Percentiles rank a stretch among this genome's conserved stretches.
Conservation (phyloP, 2,888 invertebrate genomes). For the Stenchaetothrips biformis region DNA sequence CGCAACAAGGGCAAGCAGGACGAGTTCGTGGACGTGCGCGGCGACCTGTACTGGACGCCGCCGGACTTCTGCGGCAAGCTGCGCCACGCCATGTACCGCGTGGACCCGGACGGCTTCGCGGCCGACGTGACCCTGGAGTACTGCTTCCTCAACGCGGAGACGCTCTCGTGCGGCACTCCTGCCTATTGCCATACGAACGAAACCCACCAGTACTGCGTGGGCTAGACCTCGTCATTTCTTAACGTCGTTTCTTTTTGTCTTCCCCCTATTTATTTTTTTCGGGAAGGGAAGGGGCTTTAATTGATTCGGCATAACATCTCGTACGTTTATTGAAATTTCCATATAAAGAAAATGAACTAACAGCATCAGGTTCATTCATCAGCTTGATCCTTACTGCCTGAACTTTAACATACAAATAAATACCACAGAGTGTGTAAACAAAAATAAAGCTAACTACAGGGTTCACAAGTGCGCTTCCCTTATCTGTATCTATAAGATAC, state of each 20-base stretch:
- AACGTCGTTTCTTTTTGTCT: too few species aligned
- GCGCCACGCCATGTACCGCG: constrained; percentile 11
- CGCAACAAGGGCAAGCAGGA: neutral
- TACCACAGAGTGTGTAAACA: neutral
- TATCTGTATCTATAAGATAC: constrained; percentile 13
- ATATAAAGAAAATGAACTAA: too few species aligned
- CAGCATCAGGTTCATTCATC: too few species aligned
- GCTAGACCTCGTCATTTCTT: neutral
- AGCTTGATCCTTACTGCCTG: too few species aligned
- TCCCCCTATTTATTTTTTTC: too few species aligned
- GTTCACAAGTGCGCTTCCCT: neutral
- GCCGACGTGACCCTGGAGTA: neutral
- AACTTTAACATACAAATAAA: neutral
- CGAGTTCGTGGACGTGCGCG: constrained; percentile 3
- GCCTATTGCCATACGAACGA: neutral
- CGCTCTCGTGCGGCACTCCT: neutral
- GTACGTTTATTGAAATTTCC: too few species aligned
- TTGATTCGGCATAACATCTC: too few species aligned
- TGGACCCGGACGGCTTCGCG: neutral
- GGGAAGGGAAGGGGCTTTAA: too few species aligned
- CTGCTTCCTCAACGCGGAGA: neutral
- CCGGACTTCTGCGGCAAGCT: constrained; percentile 1
- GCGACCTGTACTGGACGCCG: constrained; percentile 2
- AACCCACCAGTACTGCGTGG: neutral
- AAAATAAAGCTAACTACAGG: neutral